phyloP scores from a whole-genome alignment of 1,140 invertebrate species.

The Drosophila subobscura region DNA sequence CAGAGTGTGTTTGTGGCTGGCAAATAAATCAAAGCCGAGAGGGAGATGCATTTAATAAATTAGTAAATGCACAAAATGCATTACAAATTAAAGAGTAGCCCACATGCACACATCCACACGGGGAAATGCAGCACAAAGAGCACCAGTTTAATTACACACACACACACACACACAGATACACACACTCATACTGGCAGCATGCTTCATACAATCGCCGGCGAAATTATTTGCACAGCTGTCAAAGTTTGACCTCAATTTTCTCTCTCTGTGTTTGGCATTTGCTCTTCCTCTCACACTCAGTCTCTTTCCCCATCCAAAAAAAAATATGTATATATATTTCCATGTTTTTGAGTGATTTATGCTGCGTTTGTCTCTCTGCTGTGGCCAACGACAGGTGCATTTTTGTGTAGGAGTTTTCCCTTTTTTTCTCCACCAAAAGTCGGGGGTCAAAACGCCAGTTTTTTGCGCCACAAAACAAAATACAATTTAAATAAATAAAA shows the following conservation, averaged over 20 bases:
- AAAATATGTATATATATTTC: constrained; percentile 59
- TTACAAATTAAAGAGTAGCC: constrained; percentile 65
- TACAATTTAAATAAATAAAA: constrained; percentile 42
- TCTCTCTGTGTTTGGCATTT: constrained; percentile 29
- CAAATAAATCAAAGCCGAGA: constrained; percentile 68
- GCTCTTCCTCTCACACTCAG: constrained; percentile 7
- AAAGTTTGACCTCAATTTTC: constrained; percentile 75
- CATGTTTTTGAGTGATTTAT: constrained; percentile 76
- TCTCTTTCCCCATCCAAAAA: not conserved
- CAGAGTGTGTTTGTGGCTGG: constrained; percentile 31
- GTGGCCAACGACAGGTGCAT: constrained; percentile 61
- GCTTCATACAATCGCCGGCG: constrained; percentile 37
- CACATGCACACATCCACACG: constrained; percentile 26
- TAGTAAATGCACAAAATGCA: constrained; percentile 78
- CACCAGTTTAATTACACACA: constrained; percentile 35
- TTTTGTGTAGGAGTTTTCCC: constrained; percentile 36
- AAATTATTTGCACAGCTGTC: constrained; percentile 82
- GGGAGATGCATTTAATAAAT: constrained; percentile 77
- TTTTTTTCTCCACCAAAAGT: constrained; percentile 7
- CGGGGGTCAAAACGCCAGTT: constrained; percentile 9
- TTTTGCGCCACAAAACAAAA: constrained; percentile 30
- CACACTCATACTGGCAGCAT: constrained; percentile 1
- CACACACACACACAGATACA: constrained; percentile 31
- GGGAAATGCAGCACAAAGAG: constrained; percentile 18
- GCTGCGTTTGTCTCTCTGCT: constrained; percentile 38